These are phyloP conservation scores for Eristalis arbustorum DNA, from an alignment of 2,888 invertebrate genomes.

Conservation along the genomic window DNA sequence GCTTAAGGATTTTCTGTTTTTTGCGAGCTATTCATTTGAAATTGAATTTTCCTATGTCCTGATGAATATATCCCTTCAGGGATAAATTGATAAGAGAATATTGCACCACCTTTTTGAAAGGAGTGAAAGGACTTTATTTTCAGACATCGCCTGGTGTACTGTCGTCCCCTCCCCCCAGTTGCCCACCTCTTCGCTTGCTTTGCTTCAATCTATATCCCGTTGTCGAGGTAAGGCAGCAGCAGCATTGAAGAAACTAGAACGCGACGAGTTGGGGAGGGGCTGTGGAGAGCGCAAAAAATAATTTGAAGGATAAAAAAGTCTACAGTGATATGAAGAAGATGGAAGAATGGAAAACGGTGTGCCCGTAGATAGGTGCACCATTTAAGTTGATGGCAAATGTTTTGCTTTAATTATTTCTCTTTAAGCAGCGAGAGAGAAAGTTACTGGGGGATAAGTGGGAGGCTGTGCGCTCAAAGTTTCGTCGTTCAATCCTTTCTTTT, in stretches of 20 bases:
- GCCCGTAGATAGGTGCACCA: slow-evolving; percentile 39
- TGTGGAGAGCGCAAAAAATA: slow-evolving; percentile 48
- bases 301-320: slow-evolving; percentile 62
- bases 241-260: background rate
- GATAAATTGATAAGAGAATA: slow-evolving; percentile 70
- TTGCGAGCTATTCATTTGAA: slow-evolving; percentile 65
- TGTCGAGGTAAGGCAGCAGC: background rate
- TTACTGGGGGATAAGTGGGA: slow-evolving; percentile 19
- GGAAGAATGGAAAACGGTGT: background rate
- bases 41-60: slow-evolving; percentile 69
- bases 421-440: slow-evolving; percentile 18
- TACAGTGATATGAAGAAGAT: slow-evolving; percentile 33
- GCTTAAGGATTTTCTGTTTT: slow-evolving; percentile 38
- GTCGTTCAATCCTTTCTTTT: background rate
- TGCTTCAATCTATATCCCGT: background rate
- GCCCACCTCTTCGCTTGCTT: background rate
- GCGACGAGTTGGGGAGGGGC: too few species aligned
- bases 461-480: slow-evolving; percentile 19
- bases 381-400: slow-evolving; percentile 67
- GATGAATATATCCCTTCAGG: slow-evolving; percentile 68
- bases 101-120: slow-evolving; percentile 68
- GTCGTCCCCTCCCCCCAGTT: background rate
- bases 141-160: slow-evolving; percentile 20
- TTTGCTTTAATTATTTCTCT: slow-evolving; percentile 68
- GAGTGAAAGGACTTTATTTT: slow-evolving; percentile 68